phyloP scores from a whole-genome alignment of 2,113 vertebrate genomes.

The Xiphias gladius region DNA sequence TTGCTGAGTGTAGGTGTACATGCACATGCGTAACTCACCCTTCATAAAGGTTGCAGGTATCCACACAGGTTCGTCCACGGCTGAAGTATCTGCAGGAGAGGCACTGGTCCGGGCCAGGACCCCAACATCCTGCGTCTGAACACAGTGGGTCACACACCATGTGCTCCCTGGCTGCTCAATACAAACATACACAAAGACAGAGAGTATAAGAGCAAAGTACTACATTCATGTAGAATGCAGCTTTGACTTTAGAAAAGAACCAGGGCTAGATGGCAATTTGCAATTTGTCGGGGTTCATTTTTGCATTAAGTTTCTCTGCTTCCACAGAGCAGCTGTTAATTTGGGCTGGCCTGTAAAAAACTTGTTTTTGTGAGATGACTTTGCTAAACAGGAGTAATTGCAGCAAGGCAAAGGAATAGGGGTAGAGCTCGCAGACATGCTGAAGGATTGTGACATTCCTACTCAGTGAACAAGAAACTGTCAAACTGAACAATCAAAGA shows the following conservation, averaged over 20 bases:
- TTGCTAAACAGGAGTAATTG: slow-evolving; percentile 33
- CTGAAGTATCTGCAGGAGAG: slow-evolving; percentile 93
- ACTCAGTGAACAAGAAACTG: slow-evolving; percentile 3
- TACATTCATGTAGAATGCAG: not conserved
- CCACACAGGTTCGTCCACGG: slow-evolving; percentile 92
- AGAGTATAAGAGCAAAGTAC: not conserved
- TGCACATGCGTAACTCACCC: slow-evolving; percentile 86
- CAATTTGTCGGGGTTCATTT: no score
- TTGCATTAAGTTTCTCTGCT: not conserved
- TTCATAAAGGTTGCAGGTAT: slow-evolving; percentile 93
- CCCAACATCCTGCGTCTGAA: slow-evolving; percentile 95
- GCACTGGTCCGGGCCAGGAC: slow-evolving; percentile 94
- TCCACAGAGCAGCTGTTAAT: slow-evolving; percentile 40
- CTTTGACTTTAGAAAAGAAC: slow-evolving; percentile 21
- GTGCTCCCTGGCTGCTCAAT: slow-evolving; percentile 87
- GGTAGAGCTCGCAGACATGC: not conserved
- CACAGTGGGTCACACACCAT: slow-evolving; percentile 95
- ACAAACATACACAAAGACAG: slow-evolving; percentile 45
- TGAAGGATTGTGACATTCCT: not conserved
- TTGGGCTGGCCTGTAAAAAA: slow-evolving; percentile 37
- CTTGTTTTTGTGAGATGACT: slow-evolving; percentile 13
- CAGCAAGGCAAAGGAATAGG: slow-evolving; percentile 10
- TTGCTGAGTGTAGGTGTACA: not conserved
- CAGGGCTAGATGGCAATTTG: slow-evolving; percentile 15
- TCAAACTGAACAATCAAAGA: slow-evolving; percentile 5